phyloP scores from a whole-genome alignment of 2,888 invertebrate species.

The Thereva nobilitata region DNA sequence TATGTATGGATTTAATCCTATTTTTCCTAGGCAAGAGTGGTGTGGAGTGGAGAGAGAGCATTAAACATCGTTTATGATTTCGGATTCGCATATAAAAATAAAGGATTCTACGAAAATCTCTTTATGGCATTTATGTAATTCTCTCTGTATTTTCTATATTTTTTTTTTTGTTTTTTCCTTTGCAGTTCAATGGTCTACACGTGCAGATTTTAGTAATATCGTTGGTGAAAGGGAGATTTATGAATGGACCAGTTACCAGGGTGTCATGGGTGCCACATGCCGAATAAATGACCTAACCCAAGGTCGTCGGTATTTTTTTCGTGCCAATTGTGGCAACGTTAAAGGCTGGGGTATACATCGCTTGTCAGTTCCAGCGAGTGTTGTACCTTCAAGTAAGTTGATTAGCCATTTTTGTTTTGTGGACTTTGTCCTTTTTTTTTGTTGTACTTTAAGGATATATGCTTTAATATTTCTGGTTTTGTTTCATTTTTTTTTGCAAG shows the following conservation, averaged over 20 bases:
- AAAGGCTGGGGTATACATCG: conserved; percentile 85
- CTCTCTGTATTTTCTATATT: too few species aligned
- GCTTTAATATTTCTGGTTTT: neutral
- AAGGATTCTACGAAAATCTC: too few species aligned
- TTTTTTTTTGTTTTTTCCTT: conserved; percentile 16
- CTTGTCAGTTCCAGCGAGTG: conserved; percentile 77
- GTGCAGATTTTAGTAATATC: conserved; percentile 79
- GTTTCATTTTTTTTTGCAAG: conserved; percentile 56
- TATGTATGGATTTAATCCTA: too few species aligned
- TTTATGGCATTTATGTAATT: too few species aligned
- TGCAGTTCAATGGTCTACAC: conserved; percentile 91
- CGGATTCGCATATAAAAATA: too few species aligned
- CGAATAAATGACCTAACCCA: conserved; percentile 74
- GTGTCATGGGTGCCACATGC: conserved; percentile 59
- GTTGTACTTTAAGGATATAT: too few species aligned
- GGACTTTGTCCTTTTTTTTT: neutral
- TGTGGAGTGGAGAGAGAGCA: too few species aligned
- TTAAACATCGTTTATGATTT: too few species aligned
- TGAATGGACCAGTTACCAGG: conserved; percentile 61
- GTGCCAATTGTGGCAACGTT: conserved; percentile 90
- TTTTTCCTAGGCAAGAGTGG: too few species aligned
- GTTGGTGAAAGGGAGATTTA: conserved; percentile 78
- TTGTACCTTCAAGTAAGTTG: conserved; percentile 85
- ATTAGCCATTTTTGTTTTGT: conserved; percentile 1
- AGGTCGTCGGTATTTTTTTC: conserved; percentile 85